Percentiles rank a stretch among this genome's conserved stretches.
Evolutionary conservation across 1,140 invertebrate species (phyloP).

Genomic region (Mya arenaria): DNA sequence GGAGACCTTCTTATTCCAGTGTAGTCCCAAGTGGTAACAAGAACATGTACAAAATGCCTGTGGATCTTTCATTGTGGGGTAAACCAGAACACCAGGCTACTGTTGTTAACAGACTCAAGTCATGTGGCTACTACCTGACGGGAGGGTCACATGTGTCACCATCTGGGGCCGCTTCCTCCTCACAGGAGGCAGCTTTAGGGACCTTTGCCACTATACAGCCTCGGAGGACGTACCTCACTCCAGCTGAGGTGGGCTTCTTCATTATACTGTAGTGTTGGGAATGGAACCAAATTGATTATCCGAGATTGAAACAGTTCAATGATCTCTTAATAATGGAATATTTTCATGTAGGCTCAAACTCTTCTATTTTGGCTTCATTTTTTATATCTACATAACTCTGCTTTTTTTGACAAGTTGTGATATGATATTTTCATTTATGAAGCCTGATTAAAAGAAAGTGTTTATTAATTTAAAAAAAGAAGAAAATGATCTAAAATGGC

Average conservation of each 20-base stretch:
- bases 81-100: slow-evolving; percentile 51
- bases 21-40: slow-evolving; percentile 61
- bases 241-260: slow-evolving; percentile 52
- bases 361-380: too few species aligned
- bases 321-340: too few species aligned
- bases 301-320: too few species aligned
- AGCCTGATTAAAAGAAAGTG: too few species aligned
- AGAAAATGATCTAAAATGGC: too few species aligned
- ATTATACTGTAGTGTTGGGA: background rate
- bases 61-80: slow-evolving; percentile 66
- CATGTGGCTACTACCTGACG: slow-evolving; percentile 47
- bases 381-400: too few species aligned
- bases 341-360: too few species aligned
- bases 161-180: background rate
- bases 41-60: slow-evolving; percentile 61
- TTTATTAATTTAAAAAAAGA: too few species aligned
- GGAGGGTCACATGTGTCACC: slow-evolving; percentile 6
- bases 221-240: slow-evolving; percentile 55
- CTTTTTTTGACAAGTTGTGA: too few species aligned
- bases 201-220: background rate
- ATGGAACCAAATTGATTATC: too few species aligned
- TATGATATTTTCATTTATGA: too few species aligned
- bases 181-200: background rate
- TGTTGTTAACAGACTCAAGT: slow-evolving; percentile 43
- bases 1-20: slow-evolving; percentile 37